Evolutionary conservation across 30 jellyfish, hydroid and myxozoan genomes (phyloP).

Genomic region (Aurelia aurita complex sp. Pacific): DNA sequence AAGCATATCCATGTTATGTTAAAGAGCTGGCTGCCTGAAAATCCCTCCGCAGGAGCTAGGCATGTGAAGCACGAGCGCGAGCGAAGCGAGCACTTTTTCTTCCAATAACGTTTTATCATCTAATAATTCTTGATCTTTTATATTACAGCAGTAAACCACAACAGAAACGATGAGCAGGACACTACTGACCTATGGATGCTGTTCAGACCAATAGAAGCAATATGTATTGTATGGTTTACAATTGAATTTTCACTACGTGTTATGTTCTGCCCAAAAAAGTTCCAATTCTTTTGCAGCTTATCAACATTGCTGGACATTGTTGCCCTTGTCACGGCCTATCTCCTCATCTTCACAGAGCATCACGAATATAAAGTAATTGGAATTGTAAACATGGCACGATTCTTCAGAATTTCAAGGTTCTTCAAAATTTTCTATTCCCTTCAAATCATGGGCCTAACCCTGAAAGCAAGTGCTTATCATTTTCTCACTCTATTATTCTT

Average conservation of each 20-base stretch:
- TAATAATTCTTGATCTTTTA: no score
- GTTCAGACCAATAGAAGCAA: slow-evolving; percentile 57
- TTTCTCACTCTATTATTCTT: slow-evolving; percentile 69
- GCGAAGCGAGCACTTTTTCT: no score
- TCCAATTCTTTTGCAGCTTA: slow-evolving; percentile 26
- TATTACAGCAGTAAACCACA: no score
- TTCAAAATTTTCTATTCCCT: slow-evolving; percentile 80
- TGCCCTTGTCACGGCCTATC: slow-evolving; percentile 83
- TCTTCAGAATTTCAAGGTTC: slow-evolving; percentile 81
- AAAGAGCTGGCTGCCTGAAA: no score
- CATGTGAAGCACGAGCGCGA: no score
- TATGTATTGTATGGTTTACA: slow-evolving; percentile 88
- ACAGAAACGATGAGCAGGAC: no score
- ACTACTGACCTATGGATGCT: slow-evolving; percentile 9
- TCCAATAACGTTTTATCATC: no score
- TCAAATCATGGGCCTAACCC: slow-evolving; percentile 86
- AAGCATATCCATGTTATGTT: no score
- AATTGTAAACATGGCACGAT: slow-evolving; percentile 82
- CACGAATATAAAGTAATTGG: slow-evolving; percentile 36
- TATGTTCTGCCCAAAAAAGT: slow-evolving; percentile 68
- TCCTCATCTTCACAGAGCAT: slow-evolving; percentile 27
- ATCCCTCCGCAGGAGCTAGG: no score
- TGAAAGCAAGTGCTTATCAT: slow-evolving; percentile 93
- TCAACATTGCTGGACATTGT: slow-evolving; percentile 78
- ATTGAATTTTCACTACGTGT: slow-evolving; percentile 69